Evolutionary conservation across 2,888 invertebrate genomes (phyloP), one percentile per base, ranked within the genome.

Genomic region (Diloba caeruleocephala): DNA sequence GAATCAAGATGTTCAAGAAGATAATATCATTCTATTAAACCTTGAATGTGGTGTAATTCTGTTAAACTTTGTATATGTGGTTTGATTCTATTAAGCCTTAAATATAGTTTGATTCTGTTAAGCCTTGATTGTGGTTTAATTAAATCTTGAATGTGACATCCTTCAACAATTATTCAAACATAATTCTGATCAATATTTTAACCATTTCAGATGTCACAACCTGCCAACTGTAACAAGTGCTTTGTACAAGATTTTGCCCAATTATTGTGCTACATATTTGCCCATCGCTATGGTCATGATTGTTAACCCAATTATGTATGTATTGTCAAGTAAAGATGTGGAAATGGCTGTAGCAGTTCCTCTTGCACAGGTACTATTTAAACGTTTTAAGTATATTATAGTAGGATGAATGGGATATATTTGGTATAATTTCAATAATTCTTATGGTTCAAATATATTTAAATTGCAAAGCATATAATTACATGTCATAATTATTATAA

Each of bases 261-360:
- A 97, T 83, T 97, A 97, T 82, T 94, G 95, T 77, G 95, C 96
- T 15, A 96, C 97, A 1, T 97, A 97, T 76, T 81, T 96, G 25
- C 96, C 97, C 1, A 95, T 97, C 64, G 91, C 96, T 2, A 85
- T 94, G 19, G 96, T 97, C 1, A 97, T 97, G 97, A 92, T 97
- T 41, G 94, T 94, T 0, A 97, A 96, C 88, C 97, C 97, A 5
- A 91, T 96, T 17, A 89, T 97, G 50, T 97, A 97, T 82, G 81
- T 94, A 32, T 84, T 94, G 39, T 96, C 96, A 6, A 95, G 96
- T 31, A 94, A 94, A 71, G 95, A 96, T 81, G 94, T 97, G 72
- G 94, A 96, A 79, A 92, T 94, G 71, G 95, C 95, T 12, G 95
- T 94, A 14, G 88, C 92, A 28, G 74, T 92, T 21, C 93, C 94